Evolutionary conservation across 2,113 vertebrate species (phyloP).

Genomic region (Mesitornis unicolor): DNA sequence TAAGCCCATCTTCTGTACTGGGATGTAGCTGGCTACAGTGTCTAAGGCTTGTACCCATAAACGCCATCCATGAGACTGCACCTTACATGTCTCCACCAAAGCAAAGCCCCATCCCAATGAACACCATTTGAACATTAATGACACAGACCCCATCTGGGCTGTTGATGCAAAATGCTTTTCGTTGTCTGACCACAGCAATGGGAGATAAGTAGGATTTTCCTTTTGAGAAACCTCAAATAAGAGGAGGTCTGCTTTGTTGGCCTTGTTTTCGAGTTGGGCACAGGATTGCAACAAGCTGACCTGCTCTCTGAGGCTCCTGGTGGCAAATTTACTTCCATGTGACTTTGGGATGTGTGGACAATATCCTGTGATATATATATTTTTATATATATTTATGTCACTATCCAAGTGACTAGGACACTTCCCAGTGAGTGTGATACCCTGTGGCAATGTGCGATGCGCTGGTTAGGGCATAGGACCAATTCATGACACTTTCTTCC

Average conservation of each 20-base stretch:
- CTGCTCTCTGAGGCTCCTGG: background rate
- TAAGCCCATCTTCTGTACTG: background rate
- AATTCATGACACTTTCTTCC: background rate
- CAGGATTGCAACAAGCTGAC: background rate
- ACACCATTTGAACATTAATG: background rate
- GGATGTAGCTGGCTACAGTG: background rate
- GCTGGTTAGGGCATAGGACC: background rate
- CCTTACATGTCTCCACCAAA: background rate
- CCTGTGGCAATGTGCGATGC: accelerated
- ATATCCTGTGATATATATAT: background rate
- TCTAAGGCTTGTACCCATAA: background rate
- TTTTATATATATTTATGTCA: too few relatives aligned
- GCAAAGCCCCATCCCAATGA: background rate
- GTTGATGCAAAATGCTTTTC: background rate
- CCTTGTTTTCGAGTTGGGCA: background rate
- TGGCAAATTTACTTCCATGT: background rate
- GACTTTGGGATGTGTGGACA: background rate
- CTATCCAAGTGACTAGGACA: background rate
- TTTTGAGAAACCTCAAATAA: background rate
- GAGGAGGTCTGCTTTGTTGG: background rate
- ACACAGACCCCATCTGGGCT: background rate
- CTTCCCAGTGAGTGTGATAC: accelerated
- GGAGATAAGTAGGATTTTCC: background rate
- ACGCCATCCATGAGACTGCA: background rate
- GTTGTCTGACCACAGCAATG: background rate